These are phyloP conservation scores for Dysmachus trigonus DNA, from an alignment of 2,888 invertebrate species.

Conservation along the genomic window DNA sequence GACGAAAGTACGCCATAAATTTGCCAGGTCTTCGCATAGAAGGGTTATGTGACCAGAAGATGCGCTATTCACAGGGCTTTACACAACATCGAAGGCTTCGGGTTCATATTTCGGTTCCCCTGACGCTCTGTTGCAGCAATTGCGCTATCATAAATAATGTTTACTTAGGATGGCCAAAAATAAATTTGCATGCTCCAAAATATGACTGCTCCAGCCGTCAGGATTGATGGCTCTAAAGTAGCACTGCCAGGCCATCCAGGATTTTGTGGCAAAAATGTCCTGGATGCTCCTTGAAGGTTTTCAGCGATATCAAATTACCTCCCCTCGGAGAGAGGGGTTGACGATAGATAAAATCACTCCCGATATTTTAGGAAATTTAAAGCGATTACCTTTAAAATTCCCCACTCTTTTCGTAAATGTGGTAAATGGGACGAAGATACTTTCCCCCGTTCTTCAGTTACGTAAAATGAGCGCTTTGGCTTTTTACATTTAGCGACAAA, in stretches of 20 bases:
- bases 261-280: background rate
- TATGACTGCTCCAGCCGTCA: background rate
- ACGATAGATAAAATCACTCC: background rate
- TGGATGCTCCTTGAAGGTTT: background rate
- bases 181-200: slow-evolving; percentile 14
- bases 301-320: background rate
- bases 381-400: background rate
- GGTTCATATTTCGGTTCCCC: background rate
- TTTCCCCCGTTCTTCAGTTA: background rate
- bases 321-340: background rate
- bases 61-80: background rate
- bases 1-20: background rate
- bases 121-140: background rate
- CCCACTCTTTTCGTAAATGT: background rate
- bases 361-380: background rate
- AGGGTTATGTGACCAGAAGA: slow-evolving; percentile 10
- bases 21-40: background rate
- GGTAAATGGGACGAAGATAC: too few relatives aligned
- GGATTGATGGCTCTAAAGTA: background rate
- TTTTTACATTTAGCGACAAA: background rate
- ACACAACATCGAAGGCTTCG: background rate
- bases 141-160: slow-evolving; percentile 4
- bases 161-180: background rate
- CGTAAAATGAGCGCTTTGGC: background rate
- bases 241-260: background rate